Percentiles rank a stretch among this genome's conserved stretches.
Evolutionary conservation across 2,888 invertebrate genomes (phyloP).

Genomic region (Drosophila setosimentum): DNA sequence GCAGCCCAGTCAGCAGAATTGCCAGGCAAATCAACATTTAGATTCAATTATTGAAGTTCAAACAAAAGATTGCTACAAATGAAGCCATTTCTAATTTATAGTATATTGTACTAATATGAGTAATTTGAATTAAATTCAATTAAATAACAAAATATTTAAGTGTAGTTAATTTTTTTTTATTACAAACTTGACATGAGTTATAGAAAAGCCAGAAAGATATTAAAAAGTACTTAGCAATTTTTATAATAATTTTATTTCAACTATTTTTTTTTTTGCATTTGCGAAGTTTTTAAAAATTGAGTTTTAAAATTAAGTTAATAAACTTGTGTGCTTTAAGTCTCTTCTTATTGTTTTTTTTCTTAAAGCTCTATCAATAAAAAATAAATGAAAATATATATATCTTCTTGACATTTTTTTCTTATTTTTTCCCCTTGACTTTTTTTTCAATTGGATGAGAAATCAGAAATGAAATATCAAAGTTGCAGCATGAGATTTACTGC

Average conservation of each 20-base stretch:
- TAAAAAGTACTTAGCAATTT: not conserved
- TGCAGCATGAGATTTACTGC: conserved; percentile 29
- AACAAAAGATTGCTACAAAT: not conserved
- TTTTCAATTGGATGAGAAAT: conserved; percentile 28
- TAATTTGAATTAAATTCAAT: not conserved
- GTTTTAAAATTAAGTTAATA: not conserved
- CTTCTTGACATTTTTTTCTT: not conserved
- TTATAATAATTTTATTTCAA: not conserved
- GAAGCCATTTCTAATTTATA: not conserved
- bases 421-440: not conserved
- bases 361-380: not conserved
- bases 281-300: rapidly evolving
- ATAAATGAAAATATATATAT: not conserved
- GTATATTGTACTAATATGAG: not conserved
- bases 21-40: conserved; percentile 4
- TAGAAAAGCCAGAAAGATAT: too few species aligned
- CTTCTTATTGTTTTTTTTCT: not conserved
- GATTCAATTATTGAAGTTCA: not conserved
- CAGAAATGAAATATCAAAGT: conserved; percentile 60
- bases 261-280: not conserved
- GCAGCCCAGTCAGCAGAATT: conserved; percentile 42
- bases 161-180: not conserved
- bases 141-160: not conserved
- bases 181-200: not conserved
- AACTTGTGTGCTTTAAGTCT: not conserved